Base-by-base conservation (phyloP, 2,888 invertebrate species). In the Pachycephus smyrnensis region DNA sequence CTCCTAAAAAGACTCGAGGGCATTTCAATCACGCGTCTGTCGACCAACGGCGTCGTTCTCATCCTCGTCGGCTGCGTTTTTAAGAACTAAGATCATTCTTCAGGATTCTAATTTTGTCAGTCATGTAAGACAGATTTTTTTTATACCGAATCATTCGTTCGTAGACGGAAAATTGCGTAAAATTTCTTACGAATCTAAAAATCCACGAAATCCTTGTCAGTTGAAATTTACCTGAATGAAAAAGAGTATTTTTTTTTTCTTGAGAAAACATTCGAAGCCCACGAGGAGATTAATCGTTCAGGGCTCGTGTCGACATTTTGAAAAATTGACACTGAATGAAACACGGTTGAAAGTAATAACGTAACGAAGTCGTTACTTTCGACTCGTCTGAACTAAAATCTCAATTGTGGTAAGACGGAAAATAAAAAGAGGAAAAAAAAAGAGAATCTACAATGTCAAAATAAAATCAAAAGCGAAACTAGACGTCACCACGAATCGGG, bases 1-100 rank as follows among this genome's bases (percentile, higher is more conserved):
- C 88, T 89, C 88, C 88, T 87, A 88, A 88, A 88, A 87, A 84
- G 82, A 78, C 82, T 82, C 69, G 23, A 11, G 12, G 11, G 1
- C 55, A 23, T 55, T 55, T 55, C 23, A 55, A 55, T 23, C 9
- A 2, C 55, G 40, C 55, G 55, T 40, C 40, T 40, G 40, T 40
- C 55, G 55, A 55, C 55, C 9, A 9, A 9, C 23, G 2, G 40
- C 23, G 40, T 6, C 23, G 1, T 55, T 55, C 55, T 23, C 55
- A 23, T 55, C 23, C 55, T 55, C 55, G 55, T 55, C 23, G 23
- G 55, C 23, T 55, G 23, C 15, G 15, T 23, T 55, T 55, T 55
- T 1, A 23, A 55, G 9, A 55, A 23, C 15, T 6, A 1, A 40
- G 2, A 9, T 40, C 0, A 23, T 23, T 40, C 15, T 6, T 40